A percentile compares a stretch with the other conserved stretches of the same genome.
Conservation (phyloP, 2,888 invertebrate species). For the Mantis religiosa region DNA sequence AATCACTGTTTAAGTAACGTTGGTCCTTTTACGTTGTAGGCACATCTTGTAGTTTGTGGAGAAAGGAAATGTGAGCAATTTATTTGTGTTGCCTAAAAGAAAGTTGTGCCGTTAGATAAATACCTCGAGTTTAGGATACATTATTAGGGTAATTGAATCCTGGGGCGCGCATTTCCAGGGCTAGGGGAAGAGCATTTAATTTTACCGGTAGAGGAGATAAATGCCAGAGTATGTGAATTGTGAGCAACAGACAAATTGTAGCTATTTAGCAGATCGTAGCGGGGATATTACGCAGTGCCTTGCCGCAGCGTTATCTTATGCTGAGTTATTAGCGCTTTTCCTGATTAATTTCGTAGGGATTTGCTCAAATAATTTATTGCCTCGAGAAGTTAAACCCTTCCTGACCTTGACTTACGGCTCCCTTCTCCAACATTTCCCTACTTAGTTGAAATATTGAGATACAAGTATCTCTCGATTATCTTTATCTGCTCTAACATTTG, state of each 20-base stretch:
- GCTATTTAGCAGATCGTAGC: conserved; percentile 13
- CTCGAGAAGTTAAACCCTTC: background rate
- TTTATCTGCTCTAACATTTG: too few species aligned
- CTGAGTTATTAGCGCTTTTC: background rate
- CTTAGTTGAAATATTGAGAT: too few species aligned
- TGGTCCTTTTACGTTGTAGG: too few species aligned
- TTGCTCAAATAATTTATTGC: background rate
- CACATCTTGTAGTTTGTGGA: too few species aligned
- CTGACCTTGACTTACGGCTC: background rate
- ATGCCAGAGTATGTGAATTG: background rate
- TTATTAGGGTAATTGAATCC: background rate
- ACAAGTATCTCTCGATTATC: too few species aligned
- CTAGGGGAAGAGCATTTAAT: background rate
- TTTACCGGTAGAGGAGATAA: background rate
- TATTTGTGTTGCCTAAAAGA: background rate
- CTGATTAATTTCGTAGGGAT: background rate
- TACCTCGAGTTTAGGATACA: background rate
- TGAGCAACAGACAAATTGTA: conserved; percentile 8
- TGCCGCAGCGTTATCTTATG: background rate
- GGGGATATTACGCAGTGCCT: background rate
- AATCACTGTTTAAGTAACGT: too few species aligned
- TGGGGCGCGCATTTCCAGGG: too few species aligned
- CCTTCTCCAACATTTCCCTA: too few species aligned
- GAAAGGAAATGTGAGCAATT: too few species aligned
- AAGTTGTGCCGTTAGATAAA: background rate